Base-by-base conservation (phyloP, 2,888 invertebrate genomes). In the Aphelenchoides bicaudatus region DNA sequence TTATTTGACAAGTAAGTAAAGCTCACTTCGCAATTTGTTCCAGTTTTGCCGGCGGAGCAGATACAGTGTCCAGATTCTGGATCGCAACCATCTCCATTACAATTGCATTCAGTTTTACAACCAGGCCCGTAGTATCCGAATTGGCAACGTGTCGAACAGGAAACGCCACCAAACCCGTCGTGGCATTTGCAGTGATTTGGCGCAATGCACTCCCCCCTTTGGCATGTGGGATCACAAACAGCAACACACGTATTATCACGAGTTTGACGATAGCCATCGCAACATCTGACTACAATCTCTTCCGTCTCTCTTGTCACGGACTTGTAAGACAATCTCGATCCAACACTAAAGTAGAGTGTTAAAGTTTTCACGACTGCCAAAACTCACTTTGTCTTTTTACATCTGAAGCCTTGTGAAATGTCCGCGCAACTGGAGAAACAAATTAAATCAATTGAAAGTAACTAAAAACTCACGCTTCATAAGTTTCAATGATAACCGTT, bases 1-100 rank as follows among this genome's bases (percentile, higher is more conserved):
- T n/a, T n/a, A n/a, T n/a, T n/a, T n/a, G n/a, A n/a, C n/a, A n/a
- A n/a, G n/a, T n/a, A n/a, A n/a, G n/a, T n/a, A n/a, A 16, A 59
- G 34, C 16, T 3, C 13, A 28, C 39, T 38, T 55, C 52, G n/a
- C 31, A 62, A 50, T n/a, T 29, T 3, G 8, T 37, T 31, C 37
- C 4, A 28, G 10, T n/a, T 39, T 28, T 6, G 63, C 92, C 92
- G 0, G 90, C 88, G 72, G 86, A 82, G 80, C 92, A 92, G 10
- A 86, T 84, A 79, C 92, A 92, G 54, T 84, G 82, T 13, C 92
- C 92, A 58, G 86, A 86, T 74, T 87, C 86, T 0, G 91, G 90
- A 80, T 92, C 91, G 81, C 92, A 93, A 3, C 86, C 60, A 28
- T 67, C 69, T 28, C 67, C 71, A 52, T 75, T 73, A 51, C 76